Base-by-base conservation (phyloP, 2,888 invertebrate genomes). In the Ophraella communa region DNA sequence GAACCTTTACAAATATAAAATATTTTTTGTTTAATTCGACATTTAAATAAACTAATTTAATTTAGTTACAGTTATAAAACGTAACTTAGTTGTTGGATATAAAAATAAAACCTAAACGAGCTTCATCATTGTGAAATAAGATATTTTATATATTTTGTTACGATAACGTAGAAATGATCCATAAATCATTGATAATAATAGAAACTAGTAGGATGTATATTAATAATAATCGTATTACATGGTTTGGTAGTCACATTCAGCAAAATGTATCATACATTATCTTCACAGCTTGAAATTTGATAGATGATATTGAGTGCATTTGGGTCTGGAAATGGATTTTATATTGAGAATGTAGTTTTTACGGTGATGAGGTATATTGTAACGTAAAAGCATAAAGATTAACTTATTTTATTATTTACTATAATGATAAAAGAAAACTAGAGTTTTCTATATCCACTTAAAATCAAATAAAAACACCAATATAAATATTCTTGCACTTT, bases 141-240 rank as follows among this genome's bases (percentile, higher is more conserved):
- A 39, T n/a, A 39, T 39, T 17, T 39, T 5, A 14, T 17, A 14
- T 39, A n/a, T 14, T 39, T 39, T 39, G 17, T 14, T 17, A 5
- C 14, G 39, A 39, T 39, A 39, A 39, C 17, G 39, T 14, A 4
- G 18, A 14, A 45, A 21, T 10, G 14, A 20, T 45, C 21, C 10
- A 20, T 10, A 20, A 18, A 10, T 21, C n/a, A 27, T 27, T 39
- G 20, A 14, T 11, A 45, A 65, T 65, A 52, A 65, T 60, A 60
- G 44, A 57, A 33, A 52, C 56, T 47, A 39, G 61, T 61, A 57
- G 57, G 35, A 61, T 39, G 17, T 21, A 21, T 45, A 39, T 35
- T 61, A 61, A 61, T 21, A 52, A 53, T 57, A 56, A 47, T 65
- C 65, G 57, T 61, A 47, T 61, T 65, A 44, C 45, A 35, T 8